phyloP scores from a whole-genome alignment of 2,888 invertebrate species.

The Leistus spinibarbis region DNA sequence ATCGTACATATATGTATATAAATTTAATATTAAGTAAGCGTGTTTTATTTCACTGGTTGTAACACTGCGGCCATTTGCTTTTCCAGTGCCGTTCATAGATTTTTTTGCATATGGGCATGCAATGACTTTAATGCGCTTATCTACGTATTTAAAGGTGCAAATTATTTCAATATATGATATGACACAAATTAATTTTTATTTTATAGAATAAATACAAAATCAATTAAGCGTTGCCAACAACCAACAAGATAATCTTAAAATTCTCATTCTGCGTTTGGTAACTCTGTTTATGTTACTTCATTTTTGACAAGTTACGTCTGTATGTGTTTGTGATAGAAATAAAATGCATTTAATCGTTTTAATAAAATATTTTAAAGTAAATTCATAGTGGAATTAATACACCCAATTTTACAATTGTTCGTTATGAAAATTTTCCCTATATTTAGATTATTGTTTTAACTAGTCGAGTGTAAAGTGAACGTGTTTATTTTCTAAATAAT shows the following conservation, averaged over 20 bases:
- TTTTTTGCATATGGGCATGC: background rate
- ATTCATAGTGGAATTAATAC: background rate
- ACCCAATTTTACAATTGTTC: background rate
- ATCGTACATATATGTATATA: no score
- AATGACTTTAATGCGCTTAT: background rate
- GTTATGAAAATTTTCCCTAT: background rate
- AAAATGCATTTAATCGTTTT: constrained; percentile 13
- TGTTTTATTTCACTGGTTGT: background rate
- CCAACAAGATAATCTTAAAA: no score
- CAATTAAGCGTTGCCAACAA: no score
- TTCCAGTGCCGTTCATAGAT: background rate
- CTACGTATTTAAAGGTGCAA: background rate
- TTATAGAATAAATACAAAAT: no score
- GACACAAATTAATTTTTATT: no score
- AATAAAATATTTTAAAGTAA: background rate
- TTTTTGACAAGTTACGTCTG: constrained; percentile 4
- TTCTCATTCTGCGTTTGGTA: background rate
- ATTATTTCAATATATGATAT: no score
- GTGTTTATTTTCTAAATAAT: background rate
- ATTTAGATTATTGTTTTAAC: background rate
- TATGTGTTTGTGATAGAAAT: constrained; percentile 13
- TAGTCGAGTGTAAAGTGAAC: background rate
- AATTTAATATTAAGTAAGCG: no score
- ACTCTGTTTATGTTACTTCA: background rate
- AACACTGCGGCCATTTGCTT: background rate